Conservation (phyloP, 2,113 vertebrate genomes). For the Melospiza georgiana region DNA sequence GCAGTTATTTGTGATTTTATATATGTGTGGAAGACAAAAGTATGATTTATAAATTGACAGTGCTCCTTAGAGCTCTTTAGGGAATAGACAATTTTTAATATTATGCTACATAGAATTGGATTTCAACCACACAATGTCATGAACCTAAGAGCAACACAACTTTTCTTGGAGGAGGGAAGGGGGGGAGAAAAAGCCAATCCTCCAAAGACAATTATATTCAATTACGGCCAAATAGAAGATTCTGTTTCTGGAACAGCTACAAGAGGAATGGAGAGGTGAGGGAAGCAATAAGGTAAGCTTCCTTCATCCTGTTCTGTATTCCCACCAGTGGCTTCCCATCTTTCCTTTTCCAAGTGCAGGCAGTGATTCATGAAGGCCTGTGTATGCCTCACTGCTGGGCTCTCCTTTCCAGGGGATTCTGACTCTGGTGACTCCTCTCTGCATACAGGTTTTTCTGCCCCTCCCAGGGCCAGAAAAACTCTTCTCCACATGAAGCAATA, state of each 20-base stretch:
- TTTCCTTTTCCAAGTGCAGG: background rate
- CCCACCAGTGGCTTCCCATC: background rate
- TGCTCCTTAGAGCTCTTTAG: background rate
- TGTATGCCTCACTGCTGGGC: background rate
- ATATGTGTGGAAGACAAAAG: background rate
- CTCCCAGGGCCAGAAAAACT: background rate
- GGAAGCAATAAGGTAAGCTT: background rate
- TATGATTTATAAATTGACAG: slow-evolving; percentile 11
- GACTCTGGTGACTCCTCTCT: background rate
- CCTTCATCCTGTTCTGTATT: background rate
- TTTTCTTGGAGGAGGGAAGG: background rate
- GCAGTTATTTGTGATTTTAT: background rate
- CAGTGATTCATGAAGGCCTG: background rate
- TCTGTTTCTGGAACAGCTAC: background rate
- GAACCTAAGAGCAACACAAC: background rate
- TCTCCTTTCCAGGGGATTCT: background rate
- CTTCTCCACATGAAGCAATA: background rate
- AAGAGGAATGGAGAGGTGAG: background rate
- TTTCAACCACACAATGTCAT: background rate
- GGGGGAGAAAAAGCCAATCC: rapidly evolving
- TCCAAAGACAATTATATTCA: background rate
- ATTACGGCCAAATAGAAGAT: background rate
- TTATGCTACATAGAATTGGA: background rate
- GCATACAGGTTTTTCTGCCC: background rate
- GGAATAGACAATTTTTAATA: background rate